Percentiles rank a stretch among this genome's conserved stretches.
Conservation (phyloP, 2,113 vertebrate genomes). For the Coturnix japonica region DNA sequence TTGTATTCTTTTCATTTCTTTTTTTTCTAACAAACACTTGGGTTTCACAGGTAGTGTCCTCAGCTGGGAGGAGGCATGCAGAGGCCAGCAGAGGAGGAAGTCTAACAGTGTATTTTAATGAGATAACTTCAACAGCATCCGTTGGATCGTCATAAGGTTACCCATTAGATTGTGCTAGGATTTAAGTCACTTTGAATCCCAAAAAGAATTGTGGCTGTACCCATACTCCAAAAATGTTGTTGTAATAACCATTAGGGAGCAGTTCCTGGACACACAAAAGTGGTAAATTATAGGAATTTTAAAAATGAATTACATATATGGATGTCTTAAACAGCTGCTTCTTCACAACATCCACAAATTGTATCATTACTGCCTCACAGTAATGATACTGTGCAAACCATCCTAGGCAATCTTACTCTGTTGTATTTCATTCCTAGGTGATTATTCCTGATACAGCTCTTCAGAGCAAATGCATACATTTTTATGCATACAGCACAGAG, state of each 20-base stretch:
- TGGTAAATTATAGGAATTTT: background rate
- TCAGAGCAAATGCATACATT: background rate
- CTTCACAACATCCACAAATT: background rate
- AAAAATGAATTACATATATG: background rate
- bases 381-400: too few relatives aligned
- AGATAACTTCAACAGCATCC: background rate
- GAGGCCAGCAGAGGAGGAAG: background rate
- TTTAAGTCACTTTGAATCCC: background rate
- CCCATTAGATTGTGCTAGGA: background rate
- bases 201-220: background rate
- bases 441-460: background rate
- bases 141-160: background rate
- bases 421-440: background rate
- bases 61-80: background rate
- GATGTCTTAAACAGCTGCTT: background rate
- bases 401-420: background rate
- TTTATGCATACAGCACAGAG: background rate
- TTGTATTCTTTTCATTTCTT: background rate
- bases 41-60: background rate
- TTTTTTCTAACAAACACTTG: background rate
- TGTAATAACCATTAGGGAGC: background rate
- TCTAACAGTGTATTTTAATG: background rate
- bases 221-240: background rate
- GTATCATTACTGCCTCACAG: background rate
- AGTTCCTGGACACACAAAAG: background rate